A percentile compares a stretch with the other conserved stretches of the same genome.
These are phyloP conservation scores for Hyposmocoma kahamanoa DNA, from an alignment of 1,140 invertebrate genomes.

Conservation along the genomic window DNA sequence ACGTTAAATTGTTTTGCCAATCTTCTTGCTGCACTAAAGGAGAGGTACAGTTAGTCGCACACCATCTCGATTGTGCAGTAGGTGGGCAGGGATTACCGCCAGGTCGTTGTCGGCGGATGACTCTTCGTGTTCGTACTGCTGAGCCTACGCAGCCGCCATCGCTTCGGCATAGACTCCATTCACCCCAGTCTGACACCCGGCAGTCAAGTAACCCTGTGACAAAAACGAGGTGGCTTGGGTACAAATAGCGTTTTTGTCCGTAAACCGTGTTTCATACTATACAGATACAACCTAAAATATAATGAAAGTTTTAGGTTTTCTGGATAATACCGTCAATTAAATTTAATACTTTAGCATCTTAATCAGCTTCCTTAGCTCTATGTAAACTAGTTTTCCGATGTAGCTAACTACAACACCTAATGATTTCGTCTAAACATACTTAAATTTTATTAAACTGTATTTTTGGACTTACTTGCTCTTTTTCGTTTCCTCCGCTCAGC, in stretches of 20 bases:
- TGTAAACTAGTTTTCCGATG: too few species aligned
- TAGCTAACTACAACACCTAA: too few species aligned
- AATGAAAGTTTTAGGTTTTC: too few species aligned
- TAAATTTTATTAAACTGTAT: too few species aligned
- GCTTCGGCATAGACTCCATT: slow-evolving; percentile 89
- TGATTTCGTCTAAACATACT: too few species aligned
- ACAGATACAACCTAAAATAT: too few species aligned
- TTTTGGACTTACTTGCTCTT: slow-evolving; percentile 63
- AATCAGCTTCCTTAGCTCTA: too few species aligned
- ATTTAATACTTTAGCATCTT: too few species aligned
- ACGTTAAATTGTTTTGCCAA: slow-evolving; percentile 63
- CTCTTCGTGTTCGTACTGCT: slow-evolving; percentile 83
- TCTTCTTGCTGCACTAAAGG: slow-evolving; percentile 24
- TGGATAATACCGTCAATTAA: too few species aligned
- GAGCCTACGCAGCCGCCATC: slow-evolving; percentile 90
- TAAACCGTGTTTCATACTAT: too few species aligned
- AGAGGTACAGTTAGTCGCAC: slow-evolving; percentile 77
- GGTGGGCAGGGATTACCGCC: slow-evolving; percentile 87
- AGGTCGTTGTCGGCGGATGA: slow-evolving; percentile 82
- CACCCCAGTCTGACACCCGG: slow-evolving; percentile 89
- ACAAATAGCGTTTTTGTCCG: too few species aligned
- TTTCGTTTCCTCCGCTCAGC: slow-evolving; percentile 62
- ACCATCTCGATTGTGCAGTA: slow-evolving; percentile 89
- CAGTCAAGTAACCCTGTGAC: slow-evolving; percentile 78
- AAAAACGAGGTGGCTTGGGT: too few species aligned